phyloP scores from a whole-genome alignment of 2,888 invertebrate species.

The Oxystoma pomonae region DNA sequence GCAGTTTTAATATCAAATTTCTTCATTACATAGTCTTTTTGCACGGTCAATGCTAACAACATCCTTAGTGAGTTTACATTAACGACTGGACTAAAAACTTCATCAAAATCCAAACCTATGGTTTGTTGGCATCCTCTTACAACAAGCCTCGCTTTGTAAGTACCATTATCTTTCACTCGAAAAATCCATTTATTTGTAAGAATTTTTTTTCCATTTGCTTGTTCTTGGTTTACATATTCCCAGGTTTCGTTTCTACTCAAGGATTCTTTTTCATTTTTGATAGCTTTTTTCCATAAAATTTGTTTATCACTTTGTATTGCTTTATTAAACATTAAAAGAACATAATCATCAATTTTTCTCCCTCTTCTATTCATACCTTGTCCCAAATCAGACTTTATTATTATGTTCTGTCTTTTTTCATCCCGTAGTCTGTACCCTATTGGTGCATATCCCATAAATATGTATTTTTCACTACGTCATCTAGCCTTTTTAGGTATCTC shows the following conservation, averaged over 20 bases:
- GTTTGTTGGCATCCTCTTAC: constrained; percentile 17
- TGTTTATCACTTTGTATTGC: constrained; percentile 19
- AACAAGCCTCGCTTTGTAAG: constrained; percentile 21
- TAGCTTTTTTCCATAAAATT: constrained; percentile 25
- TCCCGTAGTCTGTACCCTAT: constrained; percentile 20
- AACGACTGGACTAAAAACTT: constrained; percentile 21
- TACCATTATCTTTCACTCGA: constrained; percentile 16
- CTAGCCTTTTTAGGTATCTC: constrained; percentile 31
- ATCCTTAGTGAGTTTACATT: constrained; percentile 11
- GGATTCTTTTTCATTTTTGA: constrained; percentile 24
- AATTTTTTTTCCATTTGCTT: constrained; percentile 14
- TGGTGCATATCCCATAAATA: constrained; percentile 26
- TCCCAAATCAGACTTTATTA: constrained; percentile 5
- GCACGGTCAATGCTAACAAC: constrained; percentile 15
- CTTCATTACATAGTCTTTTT: constrained; percentile 9
- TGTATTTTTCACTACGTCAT: constrained; percentile 30
- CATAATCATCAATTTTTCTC: constrained; percentile 4
- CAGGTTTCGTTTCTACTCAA: constrained; percentile 27
- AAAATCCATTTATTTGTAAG: constrained; percentile 20
- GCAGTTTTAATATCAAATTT: constrained; percentile 25
- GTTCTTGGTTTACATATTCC: constrained; percentile 23
- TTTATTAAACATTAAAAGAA: constrained; percentile 21
- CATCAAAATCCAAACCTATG: constrained; percentile 14
- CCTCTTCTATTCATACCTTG: background rate
- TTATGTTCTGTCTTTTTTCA: constrained; percentile 11